These are phyloP conservation scores for Hirtodrosophila cameraria DNA, from an alignment of 2,888 invertebrate species.

Conservation along the genomic window DNA sequence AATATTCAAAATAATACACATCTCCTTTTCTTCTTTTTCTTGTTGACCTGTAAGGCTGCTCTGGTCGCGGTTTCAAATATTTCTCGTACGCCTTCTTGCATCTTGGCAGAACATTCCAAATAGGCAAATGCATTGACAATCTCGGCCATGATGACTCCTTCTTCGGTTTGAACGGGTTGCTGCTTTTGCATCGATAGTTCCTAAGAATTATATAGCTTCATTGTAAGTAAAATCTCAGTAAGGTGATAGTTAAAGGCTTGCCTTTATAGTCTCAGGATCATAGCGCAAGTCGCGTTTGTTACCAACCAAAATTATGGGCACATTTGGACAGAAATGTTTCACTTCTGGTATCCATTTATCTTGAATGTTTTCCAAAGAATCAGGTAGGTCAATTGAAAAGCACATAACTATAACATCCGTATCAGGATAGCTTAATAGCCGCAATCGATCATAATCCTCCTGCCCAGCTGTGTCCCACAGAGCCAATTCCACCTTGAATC, in stretches of 20 bases:
- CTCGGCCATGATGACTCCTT: slow-evolving; percentile 98
- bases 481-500: slow-evolving; percentile 91
- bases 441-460: slow-evolving; percentile 97
- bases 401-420: slow-evolving; percentile 99
- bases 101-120: slow-evolving; percentile 99
- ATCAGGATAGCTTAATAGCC: slow-evolving; percentile 97
- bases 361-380: slow-evolving; percentile 99
- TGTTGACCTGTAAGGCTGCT: slow-evolving; percentile 93
- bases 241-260: slow-evolving; percentile 13
- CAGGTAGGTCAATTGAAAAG: slow-evolving; percentile 99
- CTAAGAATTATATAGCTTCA: slow-evolving; percentile 42
- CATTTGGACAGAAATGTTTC: slow-evolving; percentile 99
- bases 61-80: slow-evolving; percentile 99
- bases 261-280: slow-evolving; percentile 94
- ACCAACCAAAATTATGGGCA: slow-evolving; percentile 98
- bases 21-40: slow-evolving; percentile 92
- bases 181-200: slow-evolving; percentile 98
- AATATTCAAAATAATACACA: slow-evolving; percentile 90
- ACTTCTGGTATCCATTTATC: slow-evolving; percentile 99
- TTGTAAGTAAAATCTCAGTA: background rate
- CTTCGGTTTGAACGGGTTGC: slow-evolving; percentile 97
- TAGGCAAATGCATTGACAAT: slow-evolving; percentile 99
- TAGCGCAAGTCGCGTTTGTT: slow-evolving; percentile 98
- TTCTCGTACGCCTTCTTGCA: slow-evolving; percentile 99
- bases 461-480: slow-evolving; percentile 99